phyloP scores from a whole-genome alignment of 1,140 invertebrate genomes.

The Ladona fulva region DNA sequence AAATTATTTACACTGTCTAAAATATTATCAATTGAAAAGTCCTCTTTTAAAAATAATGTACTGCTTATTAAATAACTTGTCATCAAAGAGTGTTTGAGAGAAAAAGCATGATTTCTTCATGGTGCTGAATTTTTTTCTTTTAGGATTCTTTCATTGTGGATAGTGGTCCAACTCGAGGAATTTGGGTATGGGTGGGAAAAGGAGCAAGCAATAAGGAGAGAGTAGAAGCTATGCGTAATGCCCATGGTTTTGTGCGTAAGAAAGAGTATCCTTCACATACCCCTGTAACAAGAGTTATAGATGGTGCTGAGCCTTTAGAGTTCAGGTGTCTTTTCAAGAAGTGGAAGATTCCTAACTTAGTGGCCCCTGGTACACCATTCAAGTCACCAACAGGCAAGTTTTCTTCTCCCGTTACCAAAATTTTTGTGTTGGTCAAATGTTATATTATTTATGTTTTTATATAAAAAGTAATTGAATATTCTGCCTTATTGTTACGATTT shows the following conservation, averaged over 20 bases:
- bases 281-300: slow-evolving; percentile 67
- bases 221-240: slow-evolving; percentile 72
- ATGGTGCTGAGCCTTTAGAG: slow-evolving; percentile 74
- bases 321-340: slow-evolving; percentile 72
- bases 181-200: slow-evolving; percentile 90
- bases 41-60: too few relatives aligned
- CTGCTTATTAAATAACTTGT: too few relatives aligned
- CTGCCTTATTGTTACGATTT: too few relatives aligned
- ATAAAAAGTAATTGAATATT: too few relatives aligned
- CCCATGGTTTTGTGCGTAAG: slow-evolving; percentile 80
- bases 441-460: too few relatives aligned
- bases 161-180: slow-evolving; percentile 62
- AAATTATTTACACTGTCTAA: too few relatives aligned
- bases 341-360: slow-evolving; percentile 46
- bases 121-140: slow-evolving; percentile 20
- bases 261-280: slow-evolving; percentile 68
- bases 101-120: too few relatives aligned
- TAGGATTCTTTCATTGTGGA: slow-evolving; percentile 82
- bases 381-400: background rate
- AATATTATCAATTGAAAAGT: too few relatives aligned
- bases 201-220: slow-evolving; percentile 57
- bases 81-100: too few relatives aligned
- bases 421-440: too few relatives aligned
- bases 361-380: background rate
- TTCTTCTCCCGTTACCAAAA: background rate